Evolutionary conservation across 2,888 invertebrate species (phyloP), one percentile per base, ranked within the genome.

Genomic region (Orthosia cruda): DNA sequence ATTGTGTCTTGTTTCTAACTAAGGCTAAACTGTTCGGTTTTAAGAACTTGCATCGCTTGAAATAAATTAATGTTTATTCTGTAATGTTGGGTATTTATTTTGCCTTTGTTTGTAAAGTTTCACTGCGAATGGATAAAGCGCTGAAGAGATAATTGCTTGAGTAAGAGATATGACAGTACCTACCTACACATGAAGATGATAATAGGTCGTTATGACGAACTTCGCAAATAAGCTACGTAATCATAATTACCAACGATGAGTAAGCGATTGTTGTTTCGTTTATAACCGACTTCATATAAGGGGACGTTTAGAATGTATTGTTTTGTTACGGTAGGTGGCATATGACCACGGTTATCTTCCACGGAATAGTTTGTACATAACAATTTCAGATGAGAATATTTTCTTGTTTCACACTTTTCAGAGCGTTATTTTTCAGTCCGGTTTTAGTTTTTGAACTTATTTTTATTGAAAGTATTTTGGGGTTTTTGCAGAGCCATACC

Each of bases 1-100:
- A 59, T 20, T 66, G 52, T 54, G 5, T 67, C 2, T 47, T n/a
- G 23, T 40, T 62, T 1, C 13, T 2, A n/a, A 58, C n/a, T 54
- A 59, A 2, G 9, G 20, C 3, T 32, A 40, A 32, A 47, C 13
- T 23, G 20, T 23, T 69, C 47, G 16, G 20, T 55, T 59, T 61
- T 55, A 55, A 40, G 54, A 32, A 47, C 12, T 47, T 26, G 26
- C 1, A 58, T 52, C 23, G 18, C 49, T 52, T 45, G 45, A 32
- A 52, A 76, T 11, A 52, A 74, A 58, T 65, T 52, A 52, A 58
- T 74, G 40, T 57, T 32, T 13, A 63, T 63, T 45, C 45, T 26
- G 13, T n/a, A 12, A 40, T 4, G 45, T 40, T 18, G 50, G 15
- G 32, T 23, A 20, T 50, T 55, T 55, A 11, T 23, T 62, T 23